Conservation (phyloP, 2,888 invertebrate species). For the Melinaea marsaeus region DNA sequence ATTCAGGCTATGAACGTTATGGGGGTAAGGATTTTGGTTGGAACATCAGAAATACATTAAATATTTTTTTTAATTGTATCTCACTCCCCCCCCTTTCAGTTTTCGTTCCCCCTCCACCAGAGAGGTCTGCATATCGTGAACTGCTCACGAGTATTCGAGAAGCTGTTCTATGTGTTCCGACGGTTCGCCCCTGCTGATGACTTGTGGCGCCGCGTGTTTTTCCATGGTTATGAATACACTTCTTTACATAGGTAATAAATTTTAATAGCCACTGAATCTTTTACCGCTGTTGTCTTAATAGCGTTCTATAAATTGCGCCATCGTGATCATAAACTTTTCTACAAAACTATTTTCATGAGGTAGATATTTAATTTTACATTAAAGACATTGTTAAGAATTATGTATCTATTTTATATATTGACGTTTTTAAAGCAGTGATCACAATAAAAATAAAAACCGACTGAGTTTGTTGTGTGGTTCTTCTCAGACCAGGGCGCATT, state of each 20-base stretch:
- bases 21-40: conserved; percentile 70
- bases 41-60: not conserved
- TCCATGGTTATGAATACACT: conserved; percentile 59
- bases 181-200: conserved; percentile 81
- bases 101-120: conserved; percentile 84
- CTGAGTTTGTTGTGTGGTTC: no score
- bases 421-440: no score
- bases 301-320: no score
- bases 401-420: no score
- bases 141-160: conserved; percentile 87
- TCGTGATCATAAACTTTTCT: no score
- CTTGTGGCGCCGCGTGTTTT: conserved; percentile 76
- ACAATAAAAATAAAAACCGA: no score
- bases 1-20: conserved; percentile 81
- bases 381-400: no score
- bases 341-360: not conserved
- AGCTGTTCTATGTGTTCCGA: conserved; percentile 84
- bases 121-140: conserved; percentile 86
- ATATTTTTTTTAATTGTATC: no score
- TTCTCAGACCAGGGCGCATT: no score
- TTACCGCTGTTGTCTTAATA: no score
- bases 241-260: conserved; percentile 54
- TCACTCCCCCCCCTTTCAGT: conserved; percentile 57
- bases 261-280: no score
- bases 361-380: no score